Percentiles rank a stretch among this genome's conserved stretches.
phyloP scores from a whole-genome alignment of 2,888 invertebrate genomes.

The Chymomyza caudatula region DNA sequence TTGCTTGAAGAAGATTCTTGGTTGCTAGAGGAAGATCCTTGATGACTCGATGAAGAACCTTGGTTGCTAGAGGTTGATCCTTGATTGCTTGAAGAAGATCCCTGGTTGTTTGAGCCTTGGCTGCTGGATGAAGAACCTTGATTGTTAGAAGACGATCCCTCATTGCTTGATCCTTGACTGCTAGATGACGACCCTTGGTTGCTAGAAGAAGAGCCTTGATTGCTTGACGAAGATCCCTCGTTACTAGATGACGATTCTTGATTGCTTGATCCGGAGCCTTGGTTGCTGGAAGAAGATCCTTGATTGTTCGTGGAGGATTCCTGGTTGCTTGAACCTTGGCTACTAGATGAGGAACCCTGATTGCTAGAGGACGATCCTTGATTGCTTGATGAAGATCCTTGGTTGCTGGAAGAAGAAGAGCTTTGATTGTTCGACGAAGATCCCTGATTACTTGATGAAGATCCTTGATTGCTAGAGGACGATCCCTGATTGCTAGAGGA shows the following conservation, averaged over 20 bases:
- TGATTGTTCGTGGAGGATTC: constrained; percentile 27
- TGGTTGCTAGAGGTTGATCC: background rate
- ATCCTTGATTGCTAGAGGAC: constrained; percentile 21
- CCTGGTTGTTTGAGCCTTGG: background rate
- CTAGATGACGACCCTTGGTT: constrained; percentile 9
- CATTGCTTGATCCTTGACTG: background rate
- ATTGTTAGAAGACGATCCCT: constrained; percentile 11
- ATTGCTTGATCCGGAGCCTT: constrained; percentile 11
- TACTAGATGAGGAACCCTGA: constrained; percentile 21
- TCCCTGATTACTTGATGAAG: constrained; percentile 24
- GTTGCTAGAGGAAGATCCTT: constrained; percentile 20
- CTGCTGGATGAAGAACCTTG: background rate
- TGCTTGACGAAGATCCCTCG: background rate
- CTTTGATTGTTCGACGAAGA: constrained; percentile 29
- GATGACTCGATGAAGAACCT: constrained; percentile 5
- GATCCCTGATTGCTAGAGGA: constrained; percentile 28
- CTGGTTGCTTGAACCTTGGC: constrained; percentile 25
- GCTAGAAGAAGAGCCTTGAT: background rate
- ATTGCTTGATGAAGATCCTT: constrained; percentile 3
- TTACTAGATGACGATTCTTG: constrained; percentile 17
- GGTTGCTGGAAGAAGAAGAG: constrained; percentile 19
- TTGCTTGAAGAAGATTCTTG: constrained; percentile 27
- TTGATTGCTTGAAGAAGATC: background rate
- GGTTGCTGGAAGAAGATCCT: constrained; percentile 22
- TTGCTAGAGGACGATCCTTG: background rate